Evolutionary conservation across 2,888 invertebrate species (phyloP).

Genomic region (Polyommatus iphigenia): DNA sequence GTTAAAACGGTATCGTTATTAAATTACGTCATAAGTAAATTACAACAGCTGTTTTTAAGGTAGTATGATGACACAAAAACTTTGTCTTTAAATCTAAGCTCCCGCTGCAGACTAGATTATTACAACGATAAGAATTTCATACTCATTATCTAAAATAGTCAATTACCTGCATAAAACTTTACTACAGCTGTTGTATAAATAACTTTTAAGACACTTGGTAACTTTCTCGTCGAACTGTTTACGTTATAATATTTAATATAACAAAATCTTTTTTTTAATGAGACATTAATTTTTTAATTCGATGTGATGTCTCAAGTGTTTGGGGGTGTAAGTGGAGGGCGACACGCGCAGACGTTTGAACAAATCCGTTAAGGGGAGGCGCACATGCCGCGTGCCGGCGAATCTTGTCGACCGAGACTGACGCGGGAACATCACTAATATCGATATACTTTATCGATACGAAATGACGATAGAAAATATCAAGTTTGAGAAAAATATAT

Average conservation of each 20-base stretch:
- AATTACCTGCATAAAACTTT: neutral
- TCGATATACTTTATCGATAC: conserved; percentile 45
- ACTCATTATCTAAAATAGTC: neutral
- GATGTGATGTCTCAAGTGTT: conserved; percentile 22
- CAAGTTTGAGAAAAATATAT: neutral
- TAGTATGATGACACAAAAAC: too few relatives aligned
- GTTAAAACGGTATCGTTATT: too few relatives aligned
- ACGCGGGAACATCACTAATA: conserved; percentile 52
- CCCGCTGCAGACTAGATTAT: neutral
- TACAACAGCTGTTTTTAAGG: too few relatives aligned
- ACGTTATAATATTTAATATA: too few relatives aligned
- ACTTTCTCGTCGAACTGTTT: neutral
- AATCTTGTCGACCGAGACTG: conserved; percentile 68
- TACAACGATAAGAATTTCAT: neutral
- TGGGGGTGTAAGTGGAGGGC: conserved; percentile 33
- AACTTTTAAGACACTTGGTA: neutral
- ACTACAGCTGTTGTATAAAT: neutral
- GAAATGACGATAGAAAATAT: neutral
- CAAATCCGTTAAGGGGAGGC: conserved; percentile 78
- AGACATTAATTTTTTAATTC: neutral
- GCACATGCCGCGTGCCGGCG: conserved; percentile 58
- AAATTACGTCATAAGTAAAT: too few relatives aligned
- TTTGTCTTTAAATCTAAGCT: too few relatives aligned
- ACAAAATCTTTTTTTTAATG: neutral
- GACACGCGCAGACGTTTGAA: conserved; percentile 64